phyloP scores from a whole-genome alignment of 2,797 vertebrate species.

The Zalophus californianus region DNA sequence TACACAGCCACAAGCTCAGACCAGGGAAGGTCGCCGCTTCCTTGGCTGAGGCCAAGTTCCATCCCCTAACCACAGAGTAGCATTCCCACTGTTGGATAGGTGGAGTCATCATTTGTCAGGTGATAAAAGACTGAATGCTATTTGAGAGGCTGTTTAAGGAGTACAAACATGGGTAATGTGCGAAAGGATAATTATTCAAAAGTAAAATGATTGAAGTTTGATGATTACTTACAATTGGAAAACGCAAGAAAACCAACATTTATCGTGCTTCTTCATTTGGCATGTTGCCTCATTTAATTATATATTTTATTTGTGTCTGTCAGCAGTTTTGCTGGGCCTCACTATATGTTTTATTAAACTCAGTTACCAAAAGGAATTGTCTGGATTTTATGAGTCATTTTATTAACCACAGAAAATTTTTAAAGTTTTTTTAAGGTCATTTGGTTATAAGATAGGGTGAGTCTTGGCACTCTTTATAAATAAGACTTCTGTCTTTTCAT shows the following conservation, averaged over 20 bases:
- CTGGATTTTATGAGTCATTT: not conserved
- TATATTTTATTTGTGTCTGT: not conserved
- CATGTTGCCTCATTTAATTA: not conserved
- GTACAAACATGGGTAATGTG: not conserved
- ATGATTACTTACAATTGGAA: not conserved
- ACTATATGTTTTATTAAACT: conserved; percentile 10
- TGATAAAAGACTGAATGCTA: not conserved
- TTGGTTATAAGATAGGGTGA: not conserved
- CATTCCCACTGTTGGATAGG: not conserved
- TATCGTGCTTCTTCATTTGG: not conserved
- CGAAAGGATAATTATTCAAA: not conserved
- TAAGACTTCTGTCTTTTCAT: not conserved
- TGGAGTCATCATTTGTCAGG: not conserved
- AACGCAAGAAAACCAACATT: not conserved
- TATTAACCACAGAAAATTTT: conserved; percentile 9
- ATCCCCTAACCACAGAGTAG: not conserved
- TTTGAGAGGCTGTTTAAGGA: not conserved
- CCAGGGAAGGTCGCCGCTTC: not conserved
- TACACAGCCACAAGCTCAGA: not conserved
- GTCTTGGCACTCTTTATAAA: conserved; percentile 30
- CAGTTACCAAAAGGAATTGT: conserved; percentile 16
- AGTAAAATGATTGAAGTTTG: not conserved
- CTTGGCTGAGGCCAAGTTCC: not conserved
- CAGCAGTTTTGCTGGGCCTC: not conserved
- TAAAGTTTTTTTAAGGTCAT: not conserved